Conservation (phyloP, 1,140 invertebrate genomes). For the Pygmarrhopalites habei region DNA sequence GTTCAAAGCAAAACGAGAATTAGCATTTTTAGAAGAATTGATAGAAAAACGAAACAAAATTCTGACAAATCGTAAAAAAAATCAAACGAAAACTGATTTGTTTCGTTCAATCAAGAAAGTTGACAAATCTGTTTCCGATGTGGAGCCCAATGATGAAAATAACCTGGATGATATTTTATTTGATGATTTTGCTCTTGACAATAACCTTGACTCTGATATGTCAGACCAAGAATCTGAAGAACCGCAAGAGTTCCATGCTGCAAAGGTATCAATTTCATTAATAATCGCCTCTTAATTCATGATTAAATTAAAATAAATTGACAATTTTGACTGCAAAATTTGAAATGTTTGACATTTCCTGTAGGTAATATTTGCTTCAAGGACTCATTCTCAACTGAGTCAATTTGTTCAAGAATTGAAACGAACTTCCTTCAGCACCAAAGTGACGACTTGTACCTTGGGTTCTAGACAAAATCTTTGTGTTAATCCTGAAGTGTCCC, state of each 20-base stretch:
- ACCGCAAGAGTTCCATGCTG: constrained; percentile 38
- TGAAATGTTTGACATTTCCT: constrained; percentile 60
- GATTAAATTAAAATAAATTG: constrained; percentile 12
- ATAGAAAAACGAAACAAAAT: constrained; percentile 44
- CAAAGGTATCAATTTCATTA: constrained; percentile 17
- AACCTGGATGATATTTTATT: constrained; percentile 46
- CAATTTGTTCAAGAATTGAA: constrained; percentile 90
- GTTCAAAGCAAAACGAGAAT: constrained; percentile 45
- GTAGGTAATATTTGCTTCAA: constrained; percentile 86
- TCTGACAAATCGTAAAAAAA: constrained; percentile 42
- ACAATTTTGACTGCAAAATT: too few species aligned
- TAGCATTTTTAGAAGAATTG: constrained; percentile 51
- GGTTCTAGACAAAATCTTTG: constrained; percentile 90
- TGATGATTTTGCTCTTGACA: constrained; percentile 49
- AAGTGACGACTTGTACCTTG: constrained; percentile 69
- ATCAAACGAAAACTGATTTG: constrained; percentile 11
- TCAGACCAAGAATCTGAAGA: constrained; percentile 48
- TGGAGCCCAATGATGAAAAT: constrained; percentile 41
- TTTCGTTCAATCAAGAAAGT: constrained; percentile 40
- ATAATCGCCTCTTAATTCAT: constrained; percentile 8
- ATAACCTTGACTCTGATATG: constrained; percentile 46
- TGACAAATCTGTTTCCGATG: constrained; percentile 37
- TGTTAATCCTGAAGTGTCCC: constrained; percentile 73
- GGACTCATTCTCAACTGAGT: constrained; percentile 92
- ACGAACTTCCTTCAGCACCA: constrained; percentile 66